These are phyloP conservation scores for Anarrhichthys ocellatus DNA, from an alignment of 2,113 vertebrate genomes.

Conservation along the genomic window DNA sequence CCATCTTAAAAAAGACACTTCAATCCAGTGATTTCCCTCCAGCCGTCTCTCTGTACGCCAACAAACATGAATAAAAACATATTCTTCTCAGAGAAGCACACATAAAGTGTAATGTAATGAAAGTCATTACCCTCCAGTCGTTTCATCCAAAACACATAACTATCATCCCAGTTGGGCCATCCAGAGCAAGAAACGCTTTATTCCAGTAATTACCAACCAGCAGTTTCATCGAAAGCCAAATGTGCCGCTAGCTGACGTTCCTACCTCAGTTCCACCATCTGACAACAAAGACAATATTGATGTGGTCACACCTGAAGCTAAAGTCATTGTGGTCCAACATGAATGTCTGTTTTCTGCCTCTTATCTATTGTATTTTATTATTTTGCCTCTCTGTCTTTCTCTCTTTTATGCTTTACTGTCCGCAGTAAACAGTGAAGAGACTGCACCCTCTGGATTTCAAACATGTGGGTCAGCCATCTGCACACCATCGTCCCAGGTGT, in stretches of 20 bases:
- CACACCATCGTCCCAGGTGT: not conserved
- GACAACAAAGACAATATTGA: not conserved
- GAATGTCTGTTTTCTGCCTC: not conserved
- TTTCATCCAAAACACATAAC: slow-evolving; percentile 26
- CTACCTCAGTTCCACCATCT: slow-evolving; percentile 3
- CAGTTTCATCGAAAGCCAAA: not conserved
- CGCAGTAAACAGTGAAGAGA: not conserved
- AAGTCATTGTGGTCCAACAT: not conserved
- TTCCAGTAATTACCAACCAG: slow-evolving; percentile 38
- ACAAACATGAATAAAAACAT: slow-evolving; percentile 17
- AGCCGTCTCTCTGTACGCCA: slow-evolving; percentile 9
- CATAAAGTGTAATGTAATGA: slow-evolving; percentile 18
- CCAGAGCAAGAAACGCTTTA: not conserved
- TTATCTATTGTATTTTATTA: not conserved
- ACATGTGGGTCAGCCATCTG: slow-evolving; percentile 19
- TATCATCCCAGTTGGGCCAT: slow-evolving; percentile 3
- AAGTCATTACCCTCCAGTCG: not conserved
- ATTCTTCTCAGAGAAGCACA: slow-evolving; percentile 1
- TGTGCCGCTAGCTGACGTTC: not conserved
- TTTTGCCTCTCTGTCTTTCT: not conserved
- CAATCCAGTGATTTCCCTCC: slow-evolving; percentile 28
- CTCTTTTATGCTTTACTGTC: not conserved
- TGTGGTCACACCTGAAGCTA: slow-evolving; percentile 11
- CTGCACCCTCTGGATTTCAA: slow-evolving; percentile 12
- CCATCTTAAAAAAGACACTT: slow-evolving; percentile 36